Evolutionary conservation across 2,888 invertebrate species (phyloP).

Genomic region (Cenopis cana): DNA sequence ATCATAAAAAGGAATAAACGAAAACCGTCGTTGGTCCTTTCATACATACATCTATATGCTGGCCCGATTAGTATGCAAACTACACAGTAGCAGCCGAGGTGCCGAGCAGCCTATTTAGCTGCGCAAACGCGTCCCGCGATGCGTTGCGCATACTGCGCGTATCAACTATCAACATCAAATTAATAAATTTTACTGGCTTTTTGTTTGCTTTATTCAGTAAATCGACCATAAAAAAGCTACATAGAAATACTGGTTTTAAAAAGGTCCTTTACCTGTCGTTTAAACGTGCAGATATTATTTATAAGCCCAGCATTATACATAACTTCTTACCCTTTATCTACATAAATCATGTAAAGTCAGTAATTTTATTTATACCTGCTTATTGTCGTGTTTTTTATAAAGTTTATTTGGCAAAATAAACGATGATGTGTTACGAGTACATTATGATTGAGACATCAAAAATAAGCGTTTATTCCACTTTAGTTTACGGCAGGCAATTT

Average conservation of each 20-base stretch:
- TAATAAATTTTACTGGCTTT: conserved; percentile 42
- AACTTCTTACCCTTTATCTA: conserved; percentile 3
- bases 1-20: conserved; percentile 14
- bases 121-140: conserved; percentile 63
- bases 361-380: conserved; percentile 6
- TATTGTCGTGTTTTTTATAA: not conserved
- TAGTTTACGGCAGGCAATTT: not conserved
- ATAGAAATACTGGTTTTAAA: conserved; percentile 33
- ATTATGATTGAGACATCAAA: not conserved
- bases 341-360: not conserved
- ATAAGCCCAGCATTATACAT: conserved; percentile 25
- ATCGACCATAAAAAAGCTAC: conserved; percentile 32
- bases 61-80: conserved; percentile 75
- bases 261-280: conserved; percentile 41
- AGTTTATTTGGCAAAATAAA: not conserved
- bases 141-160: conserved; percentile 55
- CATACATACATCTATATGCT: conserved; percentile 27
- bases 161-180: conserved; percentile 50
- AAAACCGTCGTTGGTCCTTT: conserved; percentile 7
- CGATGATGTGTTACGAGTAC: not conserved
- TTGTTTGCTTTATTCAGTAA: conserved; percentile 39
- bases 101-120: conserved; percentile 76
- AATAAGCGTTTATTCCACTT: not conserved
- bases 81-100: conserved; percentile 69
- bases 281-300: conserved; percentile 41